Base-by-base conservation (phyloP, 2,113 vertebrate species). In the Paratilapia polleni region DNA sequence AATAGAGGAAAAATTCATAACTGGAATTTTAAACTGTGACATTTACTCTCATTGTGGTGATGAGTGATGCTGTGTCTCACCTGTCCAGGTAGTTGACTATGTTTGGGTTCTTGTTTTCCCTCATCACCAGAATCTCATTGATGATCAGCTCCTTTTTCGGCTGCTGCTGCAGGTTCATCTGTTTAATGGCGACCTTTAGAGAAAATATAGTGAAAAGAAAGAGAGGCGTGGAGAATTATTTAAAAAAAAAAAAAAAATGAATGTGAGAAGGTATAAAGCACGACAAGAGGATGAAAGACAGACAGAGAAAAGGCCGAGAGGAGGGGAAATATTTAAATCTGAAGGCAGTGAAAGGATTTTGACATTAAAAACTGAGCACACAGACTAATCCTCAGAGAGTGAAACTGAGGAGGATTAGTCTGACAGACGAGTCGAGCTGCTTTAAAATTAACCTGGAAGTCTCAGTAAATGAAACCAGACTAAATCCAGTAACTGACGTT, bases 41-140 rank as follows among this genome's bases (percentile, higher is more conserved):
- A 36, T 41, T 58, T 38, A 9, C 54, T 14, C 8, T 24, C 14
- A 58, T 13, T 6, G 20, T 24, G 14, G n/a, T 26, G 73, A 24
- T 22, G 1, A 17, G 10, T 22, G 63, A 73, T 49, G 36, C 28
- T 38, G 41, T 52, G 7, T 59, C 91, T 88, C 78, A 99, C 98
- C 98, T 99, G 96, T 99, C 98, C 95, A 99, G 92, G 90, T 99
- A 99, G 94, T 99, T 99, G 89, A 99, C 98, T 1, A 99, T 99
- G 87, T 99, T 99, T 22, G 97, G 97, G 92, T 99, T 98, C 91
- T 99, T 99, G 96, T 99, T 99, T 99, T 99, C 98, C 98, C 98
- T 98, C 98, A 99, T 99, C 78, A 99, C 98, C 64, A 99, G 96
- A 83, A 99, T 99, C 95, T 99, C 98, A 47, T 99, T 99, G 91